These are phyloP conservation scores for Diorhabda sublineata DNA, from an alignment of 1,140 invertebrate genomes.

Conservation along the genomic window DNA sequence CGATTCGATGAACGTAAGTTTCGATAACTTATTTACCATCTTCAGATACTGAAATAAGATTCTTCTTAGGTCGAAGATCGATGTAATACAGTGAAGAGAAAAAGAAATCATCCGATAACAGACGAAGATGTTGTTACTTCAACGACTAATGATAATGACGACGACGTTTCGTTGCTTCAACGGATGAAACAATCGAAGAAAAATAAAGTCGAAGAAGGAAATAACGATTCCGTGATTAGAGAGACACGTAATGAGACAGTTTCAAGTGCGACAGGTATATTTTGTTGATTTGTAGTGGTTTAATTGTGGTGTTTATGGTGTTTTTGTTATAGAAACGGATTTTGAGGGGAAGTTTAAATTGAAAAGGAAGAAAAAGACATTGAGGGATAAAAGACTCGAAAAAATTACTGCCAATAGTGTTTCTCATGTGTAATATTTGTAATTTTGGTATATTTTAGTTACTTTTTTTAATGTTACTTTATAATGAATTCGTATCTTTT, in stretches of 20 bases:
- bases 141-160: slow-evolving; percentile 7
- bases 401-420: slow-evolving; percentile 15
- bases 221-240: background rate
- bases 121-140: slow-evolving; percentile 12
- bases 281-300: too few relatives aligned
- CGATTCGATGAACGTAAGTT: slow-evolving; percentile 35
- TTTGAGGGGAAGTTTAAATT: background rate
- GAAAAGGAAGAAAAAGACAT: slow-evolving; percentile 11
- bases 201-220: background rate
- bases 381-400: background rate
- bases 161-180: background rate
- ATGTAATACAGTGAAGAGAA: background rate
- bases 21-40: background rate
- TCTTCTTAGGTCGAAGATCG: too few relatives aligned
- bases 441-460: too few relatives aligned
- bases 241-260: slow-evolving; percentile 8
- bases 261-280: slow-evolving; percentile 9
- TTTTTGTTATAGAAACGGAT: background rate
- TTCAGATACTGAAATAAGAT: too few relatives aligned
- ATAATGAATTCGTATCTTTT: too few relatives aligned
- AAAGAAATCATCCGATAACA: slow-evolving; percentile 3
- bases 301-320: too few relatives aligned
- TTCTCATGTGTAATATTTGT: too few relatives aligned
- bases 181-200: background rate
- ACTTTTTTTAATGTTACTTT: too few relatives aligned